phyloP scores from a whole-genome alignment of 2,113 vertebrate species.

The Sorex araneus region DNA sequence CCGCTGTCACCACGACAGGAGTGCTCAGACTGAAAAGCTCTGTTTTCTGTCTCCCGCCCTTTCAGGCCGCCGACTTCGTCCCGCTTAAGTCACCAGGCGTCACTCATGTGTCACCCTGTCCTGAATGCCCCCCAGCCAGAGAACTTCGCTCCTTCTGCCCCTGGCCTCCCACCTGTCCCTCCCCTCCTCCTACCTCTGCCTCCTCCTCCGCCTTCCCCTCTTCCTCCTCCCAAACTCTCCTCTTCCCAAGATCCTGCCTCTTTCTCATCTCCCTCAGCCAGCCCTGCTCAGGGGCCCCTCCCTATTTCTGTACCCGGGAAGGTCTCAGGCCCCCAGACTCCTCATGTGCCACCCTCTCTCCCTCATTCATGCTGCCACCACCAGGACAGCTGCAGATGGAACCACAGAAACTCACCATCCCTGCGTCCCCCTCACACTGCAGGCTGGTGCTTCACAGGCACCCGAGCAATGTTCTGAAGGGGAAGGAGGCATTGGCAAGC shows the following conservation, averaged over 20 bases:
- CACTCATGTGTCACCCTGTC: slow-evolving; percentile 88
- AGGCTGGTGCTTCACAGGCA: too few relatives aligned
- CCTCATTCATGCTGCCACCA: neutral
- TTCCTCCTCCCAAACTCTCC: neutral
- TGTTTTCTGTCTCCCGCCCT: slow-evolving; percentile 87
- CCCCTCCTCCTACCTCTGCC: slow-evolving; percentile 7
- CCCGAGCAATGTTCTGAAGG: neutral
- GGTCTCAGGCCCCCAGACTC: neutral
- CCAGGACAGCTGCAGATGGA: neutral
- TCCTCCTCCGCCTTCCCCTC: neutral
- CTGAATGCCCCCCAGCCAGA: slow-evolving; percentile 89
- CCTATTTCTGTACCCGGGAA: neutral
- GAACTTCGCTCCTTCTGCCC: slow-evolving; percentile 85
- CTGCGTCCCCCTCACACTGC: neutral
- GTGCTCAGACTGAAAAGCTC: slow-evolving; percentile 92
- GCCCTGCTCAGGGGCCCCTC: neutral
- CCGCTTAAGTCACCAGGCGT: slow-evolving; percentile 86
- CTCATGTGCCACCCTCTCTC: too few relatives aligned
- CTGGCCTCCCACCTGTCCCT: slow-evolving; percentile 85
- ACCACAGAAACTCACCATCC: rapidly evolving
- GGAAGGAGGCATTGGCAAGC: neutral
- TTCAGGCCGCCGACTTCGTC: slow-evolving; percentile 81
- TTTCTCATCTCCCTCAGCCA: neutral
- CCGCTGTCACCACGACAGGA: slow-evolving; percentile 91
- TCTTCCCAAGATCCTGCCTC: neutral